Evolutionary conservation across 35 echinoderm and acorn worm genomes (phyloP).

Genomic region (Apostichopus japonicus): DNA sequence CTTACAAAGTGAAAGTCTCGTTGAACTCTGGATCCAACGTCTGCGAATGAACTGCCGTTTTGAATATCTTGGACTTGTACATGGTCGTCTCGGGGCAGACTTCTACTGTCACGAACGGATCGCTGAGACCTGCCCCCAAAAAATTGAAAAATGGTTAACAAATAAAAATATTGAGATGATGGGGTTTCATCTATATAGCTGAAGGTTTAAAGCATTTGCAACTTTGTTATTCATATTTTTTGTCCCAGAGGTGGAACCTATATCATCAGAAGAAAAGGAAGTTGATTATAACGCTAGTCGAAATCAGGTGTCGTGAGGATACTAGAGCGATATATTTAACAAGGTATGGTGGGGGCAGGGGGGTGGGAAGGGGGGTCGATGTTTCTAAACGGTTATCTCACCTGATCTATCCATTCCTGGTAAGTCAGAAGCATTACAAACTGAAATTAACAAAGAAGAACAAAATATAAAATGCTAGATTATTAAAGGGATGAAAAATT

Average conservation of each 20-base stretch:
- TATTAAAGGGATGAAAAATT: no score
- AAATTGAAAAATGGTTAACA: background rate
- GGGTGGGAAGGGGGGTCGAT: background rate
- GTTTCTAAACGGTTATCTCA: background rate
- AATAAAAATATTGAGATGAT: background rate
- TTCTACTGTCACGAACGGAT: constrained; percentile 88
- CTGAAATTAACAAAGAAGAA: constrained; percentile 32
- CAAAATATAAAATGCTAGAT: background rate
- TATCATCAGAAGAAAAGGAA: no score
- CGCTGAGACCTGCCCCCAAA: constrained; percentile 67
- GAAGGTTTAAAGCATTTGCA: no score
- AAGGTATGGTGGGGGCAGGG: background rate
- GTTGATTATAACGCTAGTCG: no score
- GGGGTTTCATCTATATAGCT: background rate
- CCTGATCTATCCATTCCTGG: constrained; percentile 94
- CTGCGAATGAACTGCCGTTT: constrained; percentile 58
- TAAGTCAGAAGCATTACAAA: constrained; percentile 88
- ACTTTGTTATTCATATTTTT: no score
- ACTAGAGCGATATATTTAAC: background rate
- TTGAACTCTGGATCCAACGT: constrained; percentile 86
- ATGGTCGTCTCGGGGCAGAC: constrained; percentile 80
- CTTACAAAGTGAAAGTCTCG: constrained; percentile 96
- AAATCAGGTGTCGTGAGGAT: background rate
- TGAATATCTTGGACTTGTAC: constrained; percentile 62
- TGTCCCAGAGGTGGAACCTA: no score